These are phyloP conservation scores for Cenopis cana DNA, from an alignment of 2,888 invertebrate species.

Conservation along the genomic window DNA sequence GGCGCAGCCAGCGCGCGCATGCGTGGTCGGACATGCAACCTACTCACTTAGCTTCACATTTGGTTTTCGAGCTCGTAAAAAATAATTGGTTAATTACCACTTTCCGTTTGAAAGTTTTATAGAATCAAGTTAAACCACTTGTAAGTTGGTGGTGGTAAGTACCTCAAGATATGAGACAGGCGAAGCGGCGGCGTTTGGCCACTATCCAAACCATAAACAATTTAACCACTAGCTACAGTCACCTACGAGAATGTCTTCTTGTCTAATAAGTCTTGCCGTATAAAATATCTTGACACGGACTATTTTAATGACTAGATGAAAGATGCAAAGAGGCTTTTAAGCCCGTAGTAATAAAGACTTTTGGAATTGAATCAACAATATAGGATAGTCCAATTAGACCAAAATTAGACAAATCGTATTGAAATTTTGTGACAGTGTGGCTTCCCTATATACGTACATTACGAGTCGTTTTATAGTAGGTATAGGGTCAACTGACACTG, in stretches of 20 bases:
- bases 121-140: slow-evolving; percentile 1
- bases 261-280: not conserved
- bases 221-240: not conserved
- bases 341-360: not conserved
- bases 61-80: slow-evolving; percentile 24
- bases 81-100: slow-evolving; percentile 16
- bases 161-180: not conserved
- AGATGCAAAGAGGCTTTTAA: not conserved
- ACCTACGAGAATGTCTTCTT: not conserved
- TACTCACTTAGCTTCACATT: slow-evolving; percentile 25
- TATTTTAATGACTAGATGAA: not conserved
- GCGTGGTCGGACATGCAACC: slow-evolving; percentile 40
- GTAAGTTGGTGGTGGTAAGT: too few relatives aligned
- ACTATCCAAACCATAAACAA: not conserved
- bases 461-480: too few relatives aligned
- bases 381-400: not conserved
- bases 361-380: not conserved
- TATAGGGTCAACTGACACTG: too few relatives aligned
- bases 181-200: not conserved
- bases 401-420: not conserved
- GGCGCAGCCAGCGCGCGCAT: slow-evolving; percentile 46
- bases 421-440: too few relatives aligned
- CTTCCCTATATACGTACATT: too few relatives aligned
- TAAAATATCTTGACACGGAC: not conserved
- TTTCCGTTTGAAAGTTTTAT: not conserved